Base-by-base conservation (phyloP, 1,140 invertebrate species). In the Drosophila littoralis region DNA sequence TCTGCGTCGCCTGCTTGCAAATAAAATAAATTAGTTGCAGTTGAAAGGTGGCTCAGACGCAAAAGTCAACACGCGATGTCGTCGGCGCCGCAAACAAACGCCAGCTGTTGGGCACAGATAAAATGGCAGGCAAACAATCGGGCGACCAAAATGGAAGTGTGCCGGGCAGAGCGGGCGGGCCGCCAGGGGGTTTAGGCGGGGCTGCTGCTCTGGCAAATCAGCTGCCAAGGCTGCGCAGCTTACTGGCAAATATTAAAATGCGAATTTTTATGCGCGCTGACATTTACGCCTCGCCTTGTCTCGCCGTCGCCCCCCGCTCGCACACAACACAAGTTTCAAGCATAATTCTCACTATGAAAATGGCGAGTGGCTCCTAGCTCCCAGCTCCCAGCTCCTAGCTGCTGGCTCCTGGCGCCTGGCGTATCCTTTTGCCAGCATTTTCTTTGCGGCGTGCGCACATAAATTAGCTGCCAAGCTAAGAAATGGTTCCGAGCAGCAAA, bases 171-270 rank as follows among this genome's bases (percentile, higher is more conserved):
- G 2, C 10, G 58, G 17, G 66, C 9, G 10, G 13, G 2, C 17
- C 0, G 15, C 2, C 7, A 28, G 33, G 9, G 13, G 38, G 4
- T 28, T 10, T 38, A 9, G 46, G 67, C 6, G 13, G 57, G 69
- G 38, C 3, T 6, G 45, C 61, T 43, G 36, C 69, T 61, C 45
- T 60, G 84, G 76, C 83, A 89, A 85, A 85, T 88, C 83, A 86
- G 83, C 83, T 86, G 83, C 80, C 83, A 89, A 64, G 68, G 71
- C 70, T 66, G 80, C 64, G 59, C 76, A 84, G 73, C 84, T 88
- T 77, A 89, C 84, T 90, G 84, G 80, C 80, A 88, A 88, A 89
- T 88, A 88, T 88, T 89, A 88, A 88, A 88, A 88, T 89, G 84
- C 84, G 85, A 89, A 89, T 88, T 88, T 89, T 88, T 88, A 89